Evolutionary conservation across 2,113 vertebrate species (phyloP), one percentile per base, ranked within the genome.

Genomic region (Paraplagusia blochii): DNA sequence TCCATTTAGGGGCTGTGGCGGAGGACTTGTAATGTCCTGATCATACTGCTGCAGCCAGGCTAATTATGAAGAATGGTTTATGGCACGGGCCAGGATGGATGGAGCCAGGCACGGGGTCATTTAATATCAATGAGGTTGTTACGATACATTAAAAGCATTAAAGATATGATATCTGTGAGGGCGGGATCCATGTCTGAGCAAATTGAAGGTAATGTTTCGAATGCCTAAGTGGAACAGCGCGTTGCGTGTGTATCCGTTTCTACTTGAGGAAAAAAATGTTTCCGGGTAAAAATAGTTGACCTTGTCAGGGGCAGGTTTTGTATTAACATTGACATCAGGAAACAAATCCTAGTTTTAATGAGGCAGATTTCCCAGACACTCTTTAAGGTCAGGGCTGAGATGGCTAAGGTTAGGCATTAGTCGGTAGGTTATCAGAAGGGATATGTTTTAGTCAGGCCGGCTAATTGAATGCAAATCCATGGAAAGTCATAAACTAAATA

Each of bases 1-100:
- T 82, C 81, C 72, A 77, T 86, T 84, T 82, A 83, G 75, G 68
- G 75, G 58, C 78, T 61, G 50, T 72, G 80, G 84, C 76, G 69
- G 79, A 88, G 76, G 80, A 80, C 72, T 75, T 79, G 79, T 84
- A 87, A 87, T 83, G 84, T 58, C 82, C 82, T 69, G 67, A 85
- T 88, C 87, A 88, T 70, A 76, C 79, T 76, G 60, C 72, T 62
- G 70, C 53, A 66, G 49, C 71, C 75, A 63, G 17, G 51, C 76
- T 89, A 85, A 88, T 89, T 87, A 86, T 83, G 81, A 84, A 76
- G 66, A 87, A 85, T 81, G 72, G 77, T 80, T 84, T 81, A 76
- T 86, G 80, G 68, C 66, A 80, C 74, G 76, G 52, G 42, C 46
- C 57, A 75, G 78, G 80, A 81, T n/a, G 44, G 67, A 44, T 64